Conservation (phyloP, 2,797 vertebrate genomes). For the Myotis findleyi region DNA sequence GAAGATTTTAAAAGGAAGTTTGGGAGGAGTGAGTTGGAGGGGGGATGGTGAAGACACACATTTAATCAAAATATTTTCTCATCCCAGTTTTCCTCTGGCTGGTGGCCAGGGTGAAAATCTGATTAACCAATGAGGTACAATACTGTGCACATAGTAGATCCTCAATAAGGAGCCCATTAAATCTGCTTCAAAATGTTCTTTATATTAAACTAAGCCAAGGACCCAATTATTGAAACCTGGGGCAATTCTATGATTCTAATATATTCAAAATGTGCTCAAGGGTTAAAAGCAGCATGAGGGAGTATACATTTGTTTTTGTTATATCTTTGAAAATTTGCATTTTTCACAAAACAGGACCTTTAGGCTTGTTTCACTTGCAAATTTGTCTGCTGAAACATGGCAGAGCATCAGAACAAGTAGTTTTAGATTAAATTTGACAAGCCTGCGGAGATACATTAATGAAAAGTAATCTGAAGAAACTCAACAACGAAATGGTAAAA, state of each 20-base stretch:
- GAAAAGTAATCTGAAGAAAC: not conserved
- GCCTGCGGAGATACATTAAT: not conserved
- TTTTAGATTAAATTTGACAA: conserved; percentile 29
- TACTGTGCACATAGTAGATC: not conserved
- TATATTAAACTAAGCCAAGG: not conserved
- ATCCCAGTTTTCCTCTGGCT: not conserved
- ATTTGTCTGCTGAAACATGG: not conserved
- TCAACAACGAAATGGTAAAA: not conserved
- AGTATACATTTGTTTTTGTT: not conserved
- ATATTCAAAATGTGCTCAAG: not conserved
- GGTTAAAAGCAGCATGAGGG: not conserved
- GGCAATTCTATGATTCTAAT: not conserved
- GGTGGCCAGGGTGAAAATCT: not conserved
- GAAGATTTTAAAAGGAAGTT: conserved; percentile 8
- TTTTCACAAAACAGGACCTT: not conserved
- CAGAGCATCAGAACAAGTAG: not conserved
- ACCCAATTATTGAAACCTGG: not conserved
- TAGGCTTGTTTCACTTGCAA: conserved; percentile 6
- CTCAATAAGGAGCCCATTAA: not conserved
- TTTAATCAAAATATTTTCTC: not conserved
- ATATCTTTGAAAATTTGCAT: not conserved
- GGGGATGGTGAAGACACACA: not conserved
- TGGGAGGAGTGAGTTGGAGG: not conserved
- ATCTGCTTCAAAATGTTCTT: conserved; percentile 3
- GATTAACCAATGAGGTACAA: not conserved